A percentile compares a stretch with the other conserved stretches of the same genome.
Evolutionary conservation across 2,113 vertebrate species (phyloP).

Genomic region (Hassar affinis): DNA sequence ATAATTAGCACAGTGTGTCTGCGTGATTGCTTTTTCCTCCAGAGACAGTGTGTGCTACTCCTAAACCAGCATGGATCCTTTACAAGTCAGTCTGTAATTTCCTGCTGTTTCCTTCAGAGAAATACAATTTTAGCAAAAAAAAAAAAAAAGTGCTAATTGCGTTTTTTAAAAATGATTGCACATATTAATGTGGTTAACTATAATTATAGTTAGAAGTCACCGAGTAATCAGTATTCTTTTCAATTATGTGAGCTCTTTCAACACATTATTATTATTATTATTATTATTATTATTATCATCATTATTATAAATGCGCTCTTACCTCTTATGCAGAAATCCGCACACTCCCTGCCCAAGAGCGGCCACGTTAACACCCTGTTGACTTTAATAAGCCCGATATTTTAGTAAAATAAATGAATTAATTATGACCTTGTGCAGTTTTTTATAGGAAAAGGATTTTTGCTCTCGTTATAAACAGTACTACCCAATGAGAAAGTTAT

Average conservation of each 20-base stretch:
- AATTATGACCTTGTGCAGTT: neutral
- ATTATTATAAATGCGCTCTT: neutral
- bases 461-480: neutral
- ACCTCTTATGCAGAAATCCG: neutral
- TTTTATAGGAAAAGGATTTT: neutral
- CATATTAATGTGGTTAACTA: neutral
- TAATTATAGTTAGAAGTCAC: neutral
- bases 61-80: neutral
- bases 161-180: neutral
- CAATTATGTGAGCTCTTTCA: neutral
- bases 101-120: neutral
- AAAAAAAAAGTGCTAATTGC: neutral
- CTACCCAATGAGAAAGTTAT: neutral
- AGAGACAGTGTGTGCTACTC: neutral
- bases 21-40: conserved; percentile 30
- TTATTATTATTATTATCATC: too few relatives aligned
- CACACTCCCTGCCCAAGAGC: neutral
- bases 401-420: neutral
- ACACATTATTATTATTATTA: too few relatives aligned
- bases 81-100: neutral
- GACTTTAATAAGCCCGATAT: neutral
- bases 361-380: neutral
- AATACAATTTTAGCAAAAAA: neutral
- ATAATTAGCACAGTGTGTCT: conserved; percentile 24
- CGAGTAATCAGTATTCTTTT: neutral